Conservation (phyloP, 2,113 vertebrate species). For the Cheirogaleus medius region DNA sequence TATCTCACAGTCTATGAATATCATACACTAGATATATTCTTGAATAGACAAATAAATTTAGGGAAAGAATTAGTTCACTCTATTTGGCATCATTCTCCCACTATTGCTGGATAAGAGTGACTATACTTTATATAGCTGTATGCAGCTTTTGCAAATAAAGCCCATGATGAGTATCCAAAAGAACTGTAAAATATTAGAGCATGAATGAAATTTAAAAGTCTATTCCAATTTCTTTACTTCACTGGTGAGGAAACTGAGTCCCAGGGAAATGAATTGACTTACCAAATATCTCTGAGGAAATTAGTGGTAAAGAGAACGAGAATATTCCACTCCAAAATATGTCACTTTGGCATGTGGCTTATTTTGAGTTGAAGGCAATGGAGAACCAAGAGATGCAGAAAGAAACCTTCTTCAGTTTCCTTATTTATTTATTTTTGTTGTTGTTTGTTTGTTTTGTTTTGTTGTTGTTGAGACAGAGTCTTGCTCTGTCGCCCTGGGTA, state of each 20-base stretch:
- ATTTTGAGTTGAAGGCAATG: not conserved
- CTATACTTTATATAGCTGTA: not conserved
- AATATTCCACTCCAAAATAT: not conserved
- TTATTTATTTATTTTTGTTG: no score
- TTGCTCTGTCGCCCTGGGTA: no score
- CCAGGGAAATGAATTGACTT: not conserved
- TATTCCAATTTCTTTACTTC: not conserved
- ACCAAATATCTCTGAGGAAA: not conserved
- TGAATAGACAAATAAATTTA: not conserved
- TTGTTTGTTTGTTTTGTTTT: no score
- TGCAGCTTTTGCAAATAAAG: not conserved
- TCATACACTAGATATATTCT: not conserved
- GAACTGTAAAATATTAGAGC: not conserved
- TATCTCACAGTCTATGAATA: not conserved
- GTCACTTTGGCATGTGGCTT: not conserved
- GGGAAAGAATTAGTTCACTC: not conserved
- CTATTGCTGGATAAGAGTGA: not conserved
- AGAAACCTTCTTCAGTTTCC: not conserved
- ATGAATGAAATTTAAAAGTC: not conserved
- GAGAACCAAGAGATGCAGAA: not conserved
- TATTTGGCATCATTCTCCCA: not conserved
- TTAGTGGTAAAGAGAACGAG: not conserved
- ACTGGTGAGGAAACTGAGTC: not conserved
- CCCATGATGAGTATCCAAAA: not conserved
- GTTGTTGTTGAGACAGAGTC: no score